Percentiles rank a stretch among this genome's conserved stretches.
These are phyloP conservation scores for Acanthosoma haemorrhoidale DNA, from an alignment of 2,888 invertebrate genomes.

Conservation along the genomic window DNA sequence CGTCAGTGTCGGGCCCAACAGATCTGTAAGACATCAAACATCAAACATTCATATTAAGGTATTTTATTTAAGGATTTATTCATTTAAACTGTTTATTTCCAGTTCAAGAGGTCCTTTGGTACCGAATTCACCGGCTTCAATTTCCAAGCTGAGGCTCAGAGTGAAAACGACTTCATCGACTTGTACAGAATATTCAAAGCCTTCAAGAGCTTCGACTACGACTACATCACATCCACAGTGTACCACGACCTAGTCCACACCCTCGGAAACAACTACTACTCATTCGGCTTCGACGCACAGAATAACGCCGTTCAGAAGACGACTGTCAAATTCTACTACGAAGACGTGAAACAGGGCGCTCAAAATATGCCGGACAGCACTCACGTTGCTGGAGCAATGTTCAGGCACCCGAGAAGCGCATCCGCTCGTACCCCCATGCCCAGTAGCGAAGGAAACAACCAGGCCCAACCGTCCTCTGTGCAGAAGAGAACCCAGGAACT, in stretches of 20 bases:
- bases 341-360: background rate
- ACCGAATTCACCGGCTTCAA: slow-evolving; percentile 49
- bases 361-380: background rate
- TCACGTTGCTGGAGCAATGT: background rate
- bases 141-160: slow-evolving; percentile 53
- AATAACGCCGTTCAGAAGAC: slow-evolving; percentile 50
- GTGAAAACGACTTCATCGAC: slow-evolving; percentile 43
- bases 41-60: background rate
- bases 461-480: background rate
- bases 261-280: slow-evolving; percentile 50
- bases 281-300: slow-evolving; percentile 51
- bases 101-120: slow-evolving; percentile 38
- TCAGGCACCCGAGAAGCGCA: no score
- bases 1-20: slow-evolving; percentile 38
- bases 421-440: background rate
- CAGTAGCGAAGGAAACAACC: background rate
- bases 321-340: background rate
- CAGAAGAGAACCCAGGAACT: background rate
- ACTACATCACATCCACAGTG: slow-evolving; percentile 42
- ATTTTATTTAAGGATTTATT: background rate
- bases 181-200: slow-evolving; percentile 45
- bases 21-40: slow-evolving; percentile 31
- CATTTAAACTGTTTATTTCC: background rate
- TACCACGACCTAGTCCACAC: slow-evolving; percentile 46
- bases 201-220: slow-evolving; percentile 43